Conservation (phyloP, 2,113 vertebrate genomes). For the Galeopterus variegatus region DNA sequence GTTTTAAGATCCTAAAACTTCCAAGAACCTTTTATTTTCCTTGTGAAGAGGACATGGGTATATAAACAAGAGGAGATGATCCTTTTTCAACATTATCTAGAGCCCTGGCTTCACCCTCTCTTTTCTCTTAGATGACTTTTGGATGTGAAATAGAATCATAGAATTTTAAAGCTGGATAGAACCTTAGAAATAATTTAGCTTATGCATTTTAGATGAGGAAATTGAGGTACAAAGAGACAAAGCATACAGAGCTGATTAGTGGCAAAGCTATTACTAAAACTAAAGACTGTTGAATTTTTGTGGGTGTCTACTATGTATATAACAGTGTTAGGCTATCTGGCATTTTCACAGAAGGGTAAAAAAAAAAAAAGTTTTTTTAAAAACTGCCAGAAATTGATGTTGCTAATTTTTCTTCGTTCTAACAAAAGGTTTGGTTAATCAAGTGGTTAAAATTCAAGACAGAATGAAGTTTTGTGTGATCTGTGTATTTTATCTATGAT, state of each 20-base stretch:
- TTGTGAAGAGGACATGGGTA: not conserved
- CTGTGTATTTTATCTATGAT: not conserved
- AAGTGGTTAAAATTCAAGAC: slow-evolving; percentile 32
- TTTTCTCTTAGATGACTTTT: not conserved
- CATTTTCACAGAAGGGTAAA: not conserved
- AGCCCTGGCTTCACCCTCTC: not conserved
- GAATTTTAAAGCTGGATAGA: not conserved
- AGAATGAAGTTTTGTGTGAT: slow-evolving; percentile 20
- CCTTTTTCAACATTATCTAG: not conserved
- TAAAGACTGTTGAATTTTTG: not conserved
- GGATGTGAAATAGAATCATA: not conserved
- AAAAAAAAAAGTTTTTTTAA: not conserved
- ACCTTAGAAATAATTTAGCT: not conserved
- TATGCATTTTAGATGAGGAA: slow-evolving; percentile 39
- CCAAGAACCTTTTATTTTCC: not conserved
- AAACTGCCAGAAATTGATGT: not conserved
- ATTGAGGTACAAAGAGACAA: not conserved
- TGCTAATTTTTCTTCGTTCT: not conserved
- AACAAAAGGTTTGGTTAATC: not conserved
- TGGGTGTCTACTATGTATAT: not conserved
- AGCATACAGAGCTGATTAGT: not conserved
- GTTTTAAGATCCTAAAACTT: slow-evolving; percentile 8
- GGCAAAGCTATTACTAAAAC: not conserved
- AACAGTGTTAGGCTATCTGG: not conserved
- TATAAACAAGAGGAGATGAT: not conserved